Conservation (phyloP, 2,113 vertebrate genomes). For the Eptesicus fuscus region DNA sequence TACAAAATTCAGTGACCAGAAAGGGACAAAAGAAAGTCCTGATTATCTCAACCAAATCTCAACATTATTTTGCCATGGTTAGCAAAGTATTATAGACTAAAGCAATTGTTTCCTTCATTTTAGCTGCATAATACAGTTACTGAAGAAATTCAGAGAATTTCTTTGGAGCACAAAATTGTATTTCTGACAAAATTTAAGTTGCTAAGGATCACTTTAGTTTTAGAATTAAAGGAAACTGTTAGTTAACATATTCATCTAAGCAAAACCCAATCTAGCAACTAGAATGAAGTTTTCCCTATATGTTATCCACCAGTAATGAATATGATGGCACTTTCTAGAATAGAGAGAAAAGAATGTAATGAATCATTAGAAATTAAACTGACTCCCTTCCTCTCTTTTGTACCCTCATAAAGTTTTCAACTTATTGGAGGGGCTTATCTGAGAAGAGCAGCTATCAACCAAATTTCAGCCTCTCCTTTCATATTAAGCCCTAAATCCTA, state of each 20-base stretch:
- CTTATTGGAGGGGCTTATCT: not conserved
- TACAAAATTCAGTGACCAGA: constrained; percentile 30
- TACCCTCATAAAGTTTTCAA: not conserved
- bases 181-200: constrained; percentile 38
- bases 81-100: not conserved
- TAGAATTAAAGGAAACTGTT: constrained; percentile 24
- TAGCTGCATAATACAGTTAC: not conserved
- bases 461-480: not conserved
- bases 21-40: not conserved
- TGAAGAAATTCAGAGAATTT: constrained; percentile 31
- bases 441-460: not conserved
- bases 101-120: not conserved
- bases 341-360: not conserved
- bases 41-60: constrained; percentile 6
- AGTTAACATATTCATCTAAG: constrained; percentile 11
- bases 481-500: not conserved
- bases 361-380: not conserved
- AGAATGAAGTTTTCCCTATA: not conserved
- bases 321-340: not conserved
- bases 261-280: constrained; percentile 31
- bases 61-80: not conserved
- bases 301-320: not conserved
- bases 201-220: constrained; percentile 17
- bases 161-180: constrained; percentile 24
- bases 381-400: not conserved